phyloP scores from a whole-genome alignment of 1,140 invertebrate genomes.

The Drosophila seguyi region DNA sequence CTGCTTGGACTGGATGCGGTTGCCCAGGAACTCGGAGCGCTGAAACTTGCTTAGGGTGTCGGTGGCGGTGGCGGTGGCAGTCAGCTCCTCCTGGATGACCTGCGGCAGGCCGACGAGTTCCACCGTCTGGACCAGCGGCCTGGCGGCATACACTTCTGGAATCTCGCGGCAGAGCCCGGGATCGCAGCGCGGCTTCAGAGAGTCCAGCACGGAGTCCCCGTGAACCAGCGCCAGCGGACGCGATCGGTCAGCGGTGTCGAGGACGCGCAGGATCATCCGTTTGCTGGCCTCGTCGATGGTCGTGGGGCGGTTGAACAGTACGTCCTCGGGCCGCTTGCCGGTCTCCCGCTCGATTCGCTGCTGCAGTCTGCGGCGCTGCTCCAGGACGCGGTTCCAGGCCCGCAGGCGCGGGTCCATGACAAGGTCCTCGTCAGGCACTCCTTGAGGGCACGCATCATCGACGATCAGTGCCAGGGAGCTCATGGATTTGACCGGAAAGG shows the following conservation, averaged over 20 bases:
- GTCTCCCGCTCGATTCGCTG: conserved; percentile 50
- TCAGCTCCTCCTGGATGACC: conserved; percentile 47
- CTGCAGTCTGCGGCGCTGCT: conserved; percentile 43
- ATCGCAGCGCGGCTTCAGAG: conserved; percentile 36
- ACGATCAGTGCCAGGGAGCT: background rate
- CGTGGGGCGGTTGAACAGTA: conserved; percentile 68
- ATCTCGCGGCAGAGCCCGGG: conserved; percentile 29
- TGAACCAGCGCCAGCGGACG: background rate
- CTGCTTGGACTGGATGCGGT: conserved; percentile 29
- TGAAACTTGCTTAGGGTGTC: conserved; percentile 32
- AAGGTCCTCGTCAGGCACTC: background rate
- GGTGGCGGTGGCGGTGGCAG: background rate
- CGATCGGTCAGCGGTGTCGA: conserved; percentile 61
- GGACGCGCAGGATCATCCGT: conserved; percentile 53
- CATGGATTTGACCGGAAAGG: conserved; percentile 1
- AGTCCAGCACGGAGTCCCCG: background rate
- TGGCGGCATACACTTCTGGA: conserved; percentile 37
- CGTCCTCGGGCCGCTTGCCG: conserved; percentile 53
- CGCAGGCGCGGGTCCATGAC: conserved; percentile 62
- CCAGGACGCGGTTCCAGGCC: conserved; percentile 57
- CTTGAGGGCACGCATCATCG: too few species aligned
- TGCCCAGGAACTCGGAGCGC: conserved; percentile 39
- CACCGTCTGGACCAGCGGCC: conserved; percentile 23
- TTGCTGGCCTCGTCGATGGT: conserved; percentile 66
- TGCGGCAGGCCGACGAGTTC: conserved; percentile 62